These are phyloP conservation scores for Eptatretus atami DNA, from an alignment of 2,797 vertebrate species.

Conservation along the genomic window DNA sequence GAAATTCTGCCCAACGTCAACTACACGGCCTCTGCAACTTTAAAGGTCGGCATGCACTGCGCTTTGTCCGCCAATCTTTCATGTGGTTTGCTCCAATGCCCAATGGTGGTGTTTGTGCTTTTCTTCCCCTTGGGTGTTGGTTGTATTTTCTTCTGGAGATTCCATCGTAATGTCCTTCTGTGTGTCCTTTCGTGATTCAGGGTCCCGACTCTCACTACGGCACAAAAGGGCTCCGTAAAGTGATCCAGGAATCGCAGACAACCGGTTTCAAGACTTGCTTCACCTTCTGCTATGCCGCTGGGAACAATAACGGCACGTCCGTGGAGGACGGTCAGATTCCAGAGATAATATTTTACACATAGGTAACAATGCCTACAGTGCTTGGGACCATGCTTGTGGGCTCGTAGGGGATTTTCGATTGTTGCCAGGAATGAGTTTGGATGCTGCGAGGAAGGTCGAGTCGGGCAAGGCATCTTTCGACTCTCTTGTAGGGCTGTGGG, in stretches of 20 bases:
- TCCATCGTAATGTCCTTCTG: fast-evolving
- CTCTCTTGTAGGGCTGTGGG: too few relatives aligned
- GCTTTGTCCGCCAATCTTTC: background rate
- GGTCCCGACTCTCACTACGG: slow-evolving; percentile 92
- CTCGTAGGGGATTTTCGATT: too few relatives aligned
- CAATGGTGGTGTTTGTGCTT: background rate
- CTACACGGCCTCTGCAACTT: slow-evolving; percentile 80
- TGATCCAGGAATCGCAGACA: slow-evolving; percentile 46
- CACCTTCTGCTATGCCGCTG: slow-evolving; percentile 77
- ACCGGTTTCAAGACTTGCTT: slow-evolving; percentile 78
- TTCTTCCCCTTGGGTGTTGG: fast-evolving
- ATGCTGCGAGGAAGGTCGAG: too few relatives aligned
- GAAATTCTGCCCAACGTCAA: slow-evolving; percentile 76
- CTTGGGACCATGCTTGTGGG: too few relatives aligned
- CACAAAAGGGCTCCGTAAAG: slow-evolving; percentile 84
- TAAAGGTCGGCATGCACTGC: slow-evolving; percentile 30
- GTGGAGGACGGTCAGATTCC: slow-evolving; percentile 95
- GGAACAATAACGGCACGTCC: slow-evolving; percentile 88
- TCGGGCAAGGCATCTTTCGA: too few relatives aligned
- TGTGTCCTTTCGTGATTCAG: slow-evolving; percentile 14
- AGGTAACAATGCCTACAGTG: slow-evolving; percentile 11
- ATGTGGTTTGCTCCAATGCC: background rate
- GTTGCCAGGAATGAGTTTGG: too few relatives aligned
- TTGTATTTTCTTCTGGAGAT: fast-evolving
- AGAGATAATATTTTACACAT: slow-evolving; percentile 90